phyloP scores from a whole-genome alignment of 2,797 vertebrate genomes.

The Siniperca obscura region DNA sequence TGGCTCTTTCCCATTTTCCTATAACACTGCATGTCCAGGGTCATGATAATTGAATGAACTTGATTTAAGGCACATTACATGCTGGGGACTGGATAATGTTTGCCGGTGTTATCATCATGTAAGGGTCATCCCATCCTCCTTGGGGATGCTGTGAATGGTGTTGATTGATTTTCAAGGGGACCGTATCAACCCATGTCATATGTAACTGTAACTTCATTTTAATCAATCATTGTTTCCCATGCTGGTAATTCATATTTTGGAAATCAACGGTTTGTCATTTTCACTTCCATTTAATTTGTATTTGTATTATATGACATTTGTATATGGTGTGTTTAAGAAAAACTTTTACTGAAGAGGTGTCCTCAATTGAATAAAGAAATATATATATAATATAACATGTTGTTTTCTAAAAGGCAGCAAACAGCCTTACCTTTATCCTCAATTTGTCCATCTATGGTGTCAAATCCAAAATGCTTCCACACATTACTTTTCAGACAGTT shows the following conservation, averaged over 20 bases:
- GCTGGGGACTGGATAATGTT: slow-evolving; percentile 59
- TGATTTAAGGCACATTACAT: slow-evolving; percentile 68
- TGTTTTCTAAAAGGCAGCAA: background rate
- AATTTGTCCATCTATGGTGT: background rate
- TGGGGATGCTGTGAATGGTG: slow-evolving; percentile 40
- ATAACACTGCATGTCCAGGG: slow-evolving; percentile 37
- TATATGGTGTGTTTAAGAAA: too few relatives aligned
- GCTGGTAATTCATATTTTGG: background rate
- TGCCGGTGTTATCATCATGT: slow-evolving; percentile 52
- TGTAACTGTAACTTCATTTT: slow-evolving; percentile 68
- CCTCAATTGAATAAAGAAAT: too few relatives aligned
- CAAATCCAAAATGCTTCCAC: background rate
- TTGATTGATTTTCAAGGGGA: slow-evolving; percentile 52
- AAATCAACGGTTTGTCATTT: background rate
- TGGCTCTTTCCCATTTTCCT: slow-evolving; percentile 34
- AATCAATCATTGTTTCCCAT: slow-evolving; percentile 36
- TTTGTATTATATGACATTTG: background rate
- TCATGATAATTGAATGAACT: slow-evolving; percentile 70
- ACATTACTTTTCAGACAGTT: background rate
- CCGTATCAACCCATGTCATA: slow-evolving; percentile 41
- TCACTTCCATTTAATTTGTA: background rate
- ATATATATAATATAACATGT: too few relatives aligned
- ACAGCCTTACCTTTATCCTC: background rate
- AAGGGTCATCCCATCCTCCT: slow-evolving; percentile 58
- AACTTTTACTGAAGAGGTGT: too few relatives aligned